Base-by-base conservation (phyloP, 2,113 vertebrate genomes). In the Condylura cristata region DNA sequence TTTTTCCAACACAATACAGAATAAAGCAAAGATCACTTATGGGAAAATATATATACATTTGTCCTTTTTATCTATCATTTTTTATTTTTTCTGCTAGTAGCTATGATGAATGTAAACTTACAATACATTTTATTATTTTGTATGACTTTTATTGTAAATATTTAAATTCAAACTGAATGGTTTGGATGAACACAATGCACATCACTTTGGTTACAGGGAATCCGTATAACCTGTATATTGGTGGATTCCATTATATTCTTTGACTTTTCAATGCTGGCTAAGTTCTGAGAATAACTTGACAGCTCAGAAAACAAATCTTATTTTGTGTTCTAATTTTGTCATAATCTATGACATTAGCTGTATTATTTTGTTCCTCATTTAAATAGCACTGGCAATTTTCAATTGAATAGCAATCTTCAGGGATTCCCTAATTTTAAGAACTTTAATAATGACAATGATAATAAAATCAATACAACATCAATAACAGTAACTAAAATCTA, bases 61-160 rank as follows among this genome's bases (percentile, higher is more conserved):
- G 53, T 13, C 3, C 39, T 80, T 63, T 72, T 87, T 79, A 48
- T 18, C 11, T 85, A 56, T 18, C 37, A 13, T n/a, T 82, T 76
- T 91, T 60, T 53, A 37, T 78, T 80, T 91, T 78, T 89, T 16
- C 48, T 90, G 28, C 14, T 86, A 90, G 39, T 48, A 65, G 39
- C 20, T 16, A 44, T 37, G 75, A 14, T 68, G 9, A 60, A 60
- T 8, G 9, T 75, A 48, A 85, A 28, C 76, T 91, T 61, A 34
- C 8, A 60, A 24, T 16, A 32, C 72, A 61, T 16, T 37, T 56
- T 56, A 48, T 41, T 75, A 30, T 70, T 76, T 66, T 75, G 58
- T 3, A 44, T 39, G 10, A 72, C 72, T 87, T 70, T 84, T 88
- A 63, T 51, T 46, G 5, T 53, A 53, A 61, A 90, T 78, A 20